phyloP scores from a whole-genome alignment of 23 tunicate species.

The Trididemnum nubilum region DNA sequence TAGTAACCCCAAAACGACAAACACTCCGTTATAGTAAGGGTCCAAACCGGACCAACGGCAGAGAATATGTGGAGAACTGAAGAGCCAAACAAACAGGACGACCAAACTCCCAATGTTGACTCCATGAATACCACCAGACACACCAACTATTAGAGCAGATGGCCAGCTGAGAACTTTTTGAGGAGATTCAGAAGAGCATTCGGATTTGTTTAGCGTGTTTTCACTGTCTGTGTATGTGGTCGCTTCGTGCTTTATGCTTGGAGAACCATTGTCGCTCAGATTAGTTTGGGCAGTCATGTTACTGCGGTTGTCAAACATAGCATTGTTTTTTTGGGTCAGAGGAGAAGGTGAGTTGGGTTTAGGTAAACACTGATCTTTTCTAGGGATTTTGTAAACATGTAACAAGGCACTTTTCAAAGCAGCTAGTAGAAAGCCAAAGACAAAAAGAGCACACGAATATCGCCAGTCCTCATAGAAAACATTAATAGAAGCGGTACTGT shows the following conservation, averaged over 20 bases:
- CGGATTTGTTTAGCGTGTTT: not conserved
- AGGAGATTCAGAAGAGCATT: not conserved
- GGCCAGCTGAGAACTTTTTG: not conserved
- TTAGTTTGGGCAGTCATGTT: not conserved
- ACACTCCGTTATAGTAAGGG: slow-evolving; percentile 5
- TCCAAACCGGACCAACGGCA: slow-evolving; percentile 48
- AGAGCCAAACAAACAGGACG: slow-evolving; percentile 58
- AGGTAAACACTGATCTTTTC: not conserved
- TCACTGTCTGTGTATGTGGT: not conserved
- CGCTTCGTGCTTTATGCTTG: not conserved
- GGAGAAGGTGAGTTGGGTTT: too few species aligned
- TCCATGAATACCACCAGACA: slow-evolving; percentile 39
- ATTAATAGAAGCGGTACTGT: slow-evolving; percentile 47
- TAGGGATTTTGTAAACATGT: not conserved
- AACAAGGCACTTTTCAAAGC: not conserved
- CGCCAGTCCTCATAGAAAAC: slow-evolving; percentile 53
- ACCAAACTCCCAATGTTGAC: slow-evolving; percentile 30
- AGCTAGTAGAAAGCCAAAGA: not conserved
- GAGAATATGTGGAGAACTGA: slow-evolving; percentile 50
- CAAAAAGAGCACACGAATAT: slow-evolving; percentile 17
- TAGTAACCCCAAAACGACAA: slow-evolving; percentile 35
- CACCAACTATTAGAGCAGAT: not conserved
- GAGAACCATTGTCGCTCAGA: not conserved
- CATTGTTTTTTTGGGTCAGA: not conserved
- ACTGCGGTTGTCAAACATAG: not conserved